A percentile compares a stretch with the other conserved stretches of the same genome.
Evolutionary conservation across 2,888 invertebrate genomes (phyloP).

Genomic region (Sipunculus nudus): DNA sequence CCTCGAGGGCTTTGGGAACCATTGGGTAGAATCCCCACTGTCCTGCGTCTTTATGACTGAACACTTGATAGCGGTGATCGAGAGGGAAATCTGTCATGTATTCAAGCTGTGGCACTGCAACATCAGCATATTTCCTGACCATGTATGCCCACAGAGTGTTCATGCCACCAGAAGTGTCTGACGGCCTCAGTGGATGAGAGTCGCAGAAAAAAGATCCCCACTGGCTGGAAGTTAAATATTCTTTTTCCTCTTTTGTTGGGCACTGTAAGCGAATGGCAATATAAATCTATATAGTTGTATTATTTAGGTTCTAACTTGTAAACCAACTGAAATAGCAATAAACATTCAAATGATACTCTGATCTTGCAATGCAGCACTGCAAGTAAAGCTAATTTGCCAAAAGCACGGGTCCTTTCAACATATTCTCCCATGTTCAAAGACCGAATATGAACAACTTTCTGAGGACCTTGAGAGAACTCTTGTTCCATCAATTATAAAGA

Average conservation of each 20-base stretch:
- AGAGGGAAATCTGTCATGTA: slow-evolving; percentile 68
- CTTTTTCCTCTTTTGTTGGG: slow-evolving; percentile 36
- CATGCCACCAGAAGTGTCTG: slow-evolving; percentile 39
- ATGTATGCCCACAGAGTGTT: slow-evolving; percentile 74
- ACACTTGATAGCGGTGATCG: slow-evolving; percentile 56
- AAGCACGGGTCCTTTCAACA: too few relatives aligned
- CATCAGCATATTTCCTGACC: slow-evolving; percentile 73
- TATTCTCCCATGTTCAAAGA: too few relatives aligned
- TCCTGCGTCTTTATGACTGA: slow-evolving; percentile 45
- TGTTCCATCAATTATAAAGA: too few relatives aligned
- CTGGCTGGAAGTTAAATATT: slow-evolving; percentile 71
- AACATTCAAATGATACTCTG: too few relatives aligned
- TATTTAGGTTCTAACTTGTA: too few relatives aligned
- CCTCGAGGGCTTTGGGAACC: too few relatives aligned
- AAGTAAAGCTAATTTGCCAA: too few relatives aligned
- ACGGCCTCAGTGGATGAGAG: slow-evolving; percentile 37
- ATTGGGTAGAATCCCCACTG: slow-evolving; percentile 52
- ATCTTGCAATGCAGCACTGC: too few relatives aligned
- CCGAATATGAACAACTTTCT: too few relatives aligned
- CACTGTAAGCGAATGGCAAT: not conserved
- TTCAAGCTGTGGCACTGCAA: slow-evolving; percentile 76
- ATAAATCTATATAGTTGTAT: too few relatives aligned
- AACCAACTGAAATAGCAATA: too few relatives aligned
- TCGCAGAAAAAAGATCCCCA: slow-evolving; percentile 78
- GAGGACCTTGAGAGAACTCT: too few relatives aligned